These are phyloP conservation scores for Aldrovandia affinis DNA, from an alignment of 2,797 vertebrate species.

Conservation along the genomic window DNA sequence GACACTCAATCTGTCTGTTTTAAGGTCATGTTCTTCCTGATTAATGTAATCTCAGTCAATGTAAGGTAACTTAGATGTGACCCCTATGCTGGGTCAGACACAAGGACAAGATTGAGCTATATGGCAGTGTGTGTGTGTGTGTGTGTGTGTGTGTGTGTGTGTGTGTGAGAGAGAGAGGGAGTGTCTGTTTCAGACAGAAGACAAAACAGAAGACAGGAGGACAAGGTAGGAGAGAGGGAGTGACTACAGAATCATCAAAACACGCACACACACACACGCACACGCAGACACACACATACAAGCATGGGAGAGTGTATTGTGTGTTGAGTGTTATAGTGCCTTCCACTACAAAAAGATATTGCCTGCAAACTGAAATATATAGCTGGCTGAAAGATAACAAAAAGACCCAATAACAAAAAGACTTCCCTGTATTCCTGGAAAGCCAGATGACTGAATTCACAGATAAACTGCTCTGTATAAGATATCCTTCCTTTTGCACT, in stretches of 20 bases:
- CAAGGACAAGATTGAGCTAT: conserved; percentile 48
- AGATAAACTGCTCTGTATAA: background rate
- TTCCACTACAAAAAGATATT: background rate
- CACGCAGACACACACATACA: conserved; percentile 39
- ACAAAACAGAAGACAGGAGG: conserved; percentile 23
- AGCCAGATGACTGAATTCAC: background rate
- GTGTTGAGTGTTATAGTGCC: background rate
- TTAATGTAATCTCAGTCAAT: conserved; percentile 72
- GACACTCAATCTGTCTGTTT: conserved; percentile 71
- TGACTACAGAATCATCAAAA: conserved; percentile 40
- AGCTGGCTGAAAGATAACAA: background rate
- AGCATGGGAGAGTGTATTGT: background rate
- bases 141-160: conserved; percentile 12
- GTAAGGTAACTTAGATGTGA: conserved; percentile 65
- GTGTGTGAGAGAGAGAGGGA: background rate
- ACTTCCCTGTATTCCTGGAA: background rate
- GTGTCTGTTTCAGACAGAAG: conserved; percentile 27
- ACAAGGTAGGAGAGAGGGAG: conserved; percentile 28
- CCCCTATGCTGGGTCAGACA: conserved; percentile 47
- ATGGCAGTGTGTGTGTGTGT: conserved; percentile 8
- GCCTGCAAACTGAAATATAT: no score
- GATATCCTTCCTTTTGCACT: background rate
- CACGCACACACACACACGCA: conserved; percentile 26
- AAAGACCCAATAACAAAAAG: background rate
- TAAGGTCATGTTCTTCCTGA: conserved; percentile 75